Evolutionary conservation across 2,888 invertebrate species (phyloP), one percentile per base, ranked within the genome.

Genomic region (Drosophila pseudotalamancana): DNA sequence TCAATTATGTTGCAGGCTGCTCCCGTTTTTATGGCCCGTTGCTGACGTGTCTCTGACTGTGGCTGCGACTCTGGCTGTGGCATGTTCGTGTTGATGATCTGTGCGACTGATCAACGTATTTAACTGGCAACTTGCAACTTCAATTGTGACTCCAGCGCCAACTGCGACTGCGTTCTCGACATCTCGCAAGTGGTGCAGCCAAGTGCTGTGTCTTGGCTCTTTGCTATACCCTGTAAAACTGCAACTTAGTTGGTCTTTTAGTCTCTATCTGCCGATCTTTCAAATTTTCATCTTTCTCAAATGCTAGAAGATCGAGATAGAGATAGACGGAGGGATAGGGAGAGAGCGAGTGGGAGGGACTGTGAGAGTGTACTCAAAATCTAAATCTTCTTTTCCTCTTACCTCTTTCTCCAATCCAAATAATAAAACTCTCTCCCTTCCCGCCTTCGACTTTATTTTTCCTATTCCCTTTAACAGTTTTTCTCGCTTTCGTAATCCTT

Each of bases 1-100:
- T 83, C 82, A 83, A 83, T 83, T 85, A 83, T 75, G 85, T 77
- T 83, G 79, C 85, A 85, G 76, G 86, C 63, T 80, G 83, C 86
- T 83, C 83, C 83, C 80, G 83, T 85, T 83, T 83, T 83, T 72
- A 77, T 72, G 73, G 73, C 69, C 71, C 72, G 72, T 74, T 72
- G 85, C 77, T 79, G 82, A 81, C 84, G 76, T 81, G 77, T 80
- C 77, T 77, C 77, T 46, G 31, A 16, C 21, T 12, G 39, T 11
- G 18, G 50, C 27, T 51, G 51, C 34, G 48, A 29, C 23, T 59
- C 68, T 62, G 68, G 34, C 23, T 59, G 72, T 62, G 68, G 62
- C 76, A 70, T 81, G 72, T 70, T 70, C 72, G 72, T 72, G 79
- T 78, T 81, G 76, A 78, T 75, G 75, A 75, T 72, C 77, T 72